Percentiles rank a stretch among this genome's conserved stretches.
These are phyloP conservation scores for Spilarctia lutea DNA, from an alignment of 2,888 invertebrate species.

Conservation along the genomic window DNA sequence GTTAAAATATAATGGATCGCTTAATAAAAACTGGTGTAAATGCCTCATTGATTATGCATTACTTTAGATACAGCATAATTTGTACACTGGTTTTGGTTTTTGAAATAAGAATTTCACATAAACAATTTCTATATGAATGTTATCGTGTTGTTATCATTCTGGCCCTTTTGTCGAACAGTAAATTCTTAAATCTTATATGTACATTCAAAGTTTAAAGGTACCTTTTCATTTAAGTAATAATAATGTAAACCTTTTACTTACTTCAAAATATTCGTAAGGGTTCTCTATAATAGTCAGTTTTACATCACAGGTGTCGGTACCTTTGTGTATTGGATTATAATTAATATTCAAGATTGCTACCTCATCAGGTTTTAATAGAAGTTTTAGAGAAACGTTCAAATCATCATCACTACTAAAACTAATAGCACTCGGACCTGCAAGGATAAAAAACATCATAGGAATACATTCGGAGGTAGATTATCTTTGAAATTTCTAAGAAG, in stretches of 20 bases:
- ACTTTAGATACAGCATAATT: not conserved
- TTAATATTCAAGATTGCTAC: conserved; percentile 61
- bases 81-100: no score
- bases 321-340: conserved; percentile 74
- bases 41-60: not conserved
- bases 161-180: not conserved
- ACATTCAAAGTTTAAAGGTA: not conserved
- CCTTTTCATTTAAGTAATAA: not conserved
- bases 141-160: not conserved
- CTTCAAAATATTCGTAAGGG: conserved; percentile 78
- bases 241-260: conserved; percentile 44
- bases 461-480: not conserved
- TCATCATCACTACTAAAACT: conserved; percentile 52
- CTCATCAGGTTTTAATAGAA: conserved; percentile 65
- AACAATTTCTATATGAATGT: no score
- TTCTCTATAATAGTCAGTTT: conserved; percentile 71
- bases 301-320: conserved; percentile 72
- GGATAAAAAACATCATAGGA: not conserved
- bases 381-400: conserved; percentile 57
- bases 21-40: no score
- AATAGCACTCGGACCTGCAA: conserved; percentile 15
- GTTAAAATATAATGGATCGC: not conserved
- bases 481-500: not conserved
- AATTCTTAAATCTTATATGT: not conserved
- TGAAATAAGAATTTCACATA: no score